A percentile compares a stretch with the other conserved stretches of the same genome.
Conservation (phyloP, 2,113 vertebrate genomes). For the Clupea harengus region DNA sequence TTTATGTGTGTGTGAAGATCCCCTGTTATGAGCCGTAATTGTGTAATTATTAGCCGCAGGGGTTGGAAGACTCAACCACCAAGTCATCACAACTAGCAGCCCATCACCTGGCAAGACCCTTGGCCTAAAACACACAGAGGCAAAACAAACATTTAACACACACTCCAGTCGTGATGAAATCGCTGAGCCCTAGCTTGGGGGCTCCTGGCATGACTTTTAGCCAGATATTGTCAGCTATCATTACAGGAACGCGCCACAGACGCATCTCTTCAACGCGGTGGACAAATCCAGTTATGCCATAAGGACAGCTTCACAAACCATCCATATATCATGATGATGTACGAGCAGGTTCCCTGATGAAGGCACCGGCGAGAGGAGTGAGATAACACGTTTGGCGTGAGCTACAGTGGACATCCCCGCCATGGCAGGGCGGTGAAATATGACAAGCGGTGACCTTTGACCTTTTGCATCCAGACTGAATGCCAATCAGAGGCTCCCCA, state of each 20-base stretch:
- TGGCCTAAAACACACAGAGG: neutral
- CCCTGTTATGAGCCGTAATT: neutral
- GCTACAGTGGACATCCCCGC: neutral
- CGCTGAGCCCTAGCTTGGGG: neutral
- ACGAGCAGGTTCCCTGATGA: conserved; percentile 7
- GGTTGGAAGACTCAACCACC: no score
- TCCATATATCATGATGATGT: neutral
- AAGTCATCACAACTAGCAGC: no score
- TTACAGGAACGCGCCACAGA: neutral
- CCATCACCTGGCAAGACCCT: no score
- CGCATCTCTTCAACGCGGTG: neutral
- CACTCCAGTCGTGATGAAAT: neutral
- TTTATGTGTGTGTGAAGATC: neutral
- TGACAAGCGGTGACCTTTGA: neutral
- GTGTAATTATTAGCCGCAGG: no score
- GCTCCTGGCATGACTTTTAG: neutral
- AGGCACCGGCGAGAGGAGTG: neutral
- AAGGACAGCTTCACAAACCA: neutral
- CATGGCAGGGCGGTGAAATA: neutral
- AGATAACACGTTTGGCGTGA: neutral
- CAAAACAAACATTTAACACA: neutral
- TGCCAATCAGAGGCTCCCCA: neutral
- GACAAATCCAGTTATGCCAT: neutral
- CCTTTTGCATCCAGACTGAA: neutral
- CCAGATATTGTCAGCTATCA: conserved; percentile 4